These are phyloP conservation scores for Zingel zingel DNA, from an alignment of 2,113 vertebrate species.

Conservation along the genomic window DNA sequence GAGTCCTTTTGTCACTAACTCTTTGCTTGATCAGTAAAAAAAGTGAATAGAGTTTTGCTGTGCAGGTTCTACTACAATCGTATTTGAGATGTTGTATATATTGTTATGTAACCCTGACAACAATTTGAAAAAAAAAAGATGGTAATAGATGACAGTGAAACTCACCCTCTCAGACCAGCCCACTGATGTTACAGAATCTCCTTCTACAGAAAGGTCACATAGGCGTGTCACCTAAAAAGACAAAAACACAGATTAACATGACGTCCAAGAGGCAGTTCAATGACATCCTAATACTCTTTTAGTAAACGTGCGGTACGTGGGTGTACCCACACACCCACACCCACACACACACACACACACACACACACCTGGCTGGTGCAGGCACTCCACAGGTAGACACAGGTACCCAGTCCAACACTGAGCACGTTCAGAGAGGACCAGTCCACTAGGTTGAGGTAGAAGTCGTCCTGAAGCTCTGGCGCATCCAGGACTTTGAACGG, in stretches of 20 bases:
- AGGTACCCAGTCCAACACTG: constrained; percentile 97
- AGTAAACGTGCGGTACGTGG: not conserved
- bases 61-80: not conserved
- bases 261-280: not conserved
- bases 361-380: constrained; percentile 95
- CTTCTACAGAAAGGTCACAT: constrained; percentile 97
- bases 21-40: not conserved
- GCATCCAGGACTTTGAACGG: constrained; percentile 98
- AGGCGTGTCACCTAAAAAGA: constrained; percentile 92
- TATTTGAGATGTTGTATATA: not conserved
- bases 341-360: constrained; percentile 73
- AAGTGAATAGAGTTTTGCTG: not conserved
- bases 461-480: constrained; percentile 97
- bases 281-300: not conserved
- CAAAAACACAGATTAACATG: not conserved
- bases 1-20: not conserved
- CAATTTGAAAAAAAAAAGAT: not conserved
- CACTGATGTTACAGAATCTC: constrained; percentile 97
- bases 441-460: constrained; percentile 99
- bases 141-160: constrained; percentile 26
- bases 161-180: constrained; percentile 98
- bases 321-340: not conserved
- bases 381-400: constrained; percentile 98
- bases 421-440: constrained; percentile 98
- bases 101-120: not conserved